Evolutionary conservation across 2,888 invertebrate species (phyloP).

Genomic region (Drosophila buzzatii): DNA sequence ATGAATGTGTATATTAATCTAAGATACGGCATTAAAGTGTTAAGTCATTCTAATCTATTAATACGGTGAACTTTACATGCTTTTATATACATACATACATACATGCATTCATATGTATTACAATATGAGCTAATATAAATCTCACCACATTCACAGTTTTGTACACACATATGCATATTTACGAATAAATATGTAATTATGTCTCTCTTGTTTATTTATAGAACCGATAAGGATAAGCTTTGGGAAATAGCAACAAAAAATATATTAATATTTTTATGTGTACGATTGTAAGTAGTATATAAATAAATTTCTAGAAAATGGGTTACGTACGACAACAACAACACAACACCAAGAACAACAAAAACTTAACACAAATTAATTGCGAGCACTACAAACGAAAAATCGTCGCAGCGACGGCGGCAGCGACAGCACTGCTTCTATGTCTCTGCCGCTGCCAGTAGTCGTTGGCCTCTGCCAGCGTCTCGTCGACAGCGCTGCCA

Average conservation of each 20-base stretch:
- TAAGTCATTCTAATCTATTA: conserved; percentile 49
- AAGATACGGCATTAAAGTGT: conserved; percentile 35
- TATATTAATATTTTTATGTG: conserved; percentile 20
- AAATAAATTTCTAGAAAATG: conserved; percentile 58
- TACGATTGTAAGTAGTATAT: conserved; percentile 30
- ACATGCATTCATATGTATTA: conserved; percentile 7
- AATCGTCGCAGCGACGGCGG: conserved; percentile 16
- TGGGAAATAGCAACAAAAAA: conserved; percentile 47
- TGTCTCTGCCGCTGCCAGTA: conserved; percentile 24
- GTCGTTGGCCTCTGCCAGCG: conserved; percentile 44
- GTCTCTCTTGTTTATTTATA: conserved; percentile 46
- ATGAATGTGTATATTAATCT: conserved; percentile 3
- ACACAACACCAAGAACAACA: conserved; percentile 30
- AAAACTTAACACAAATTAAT: conserved; percentile 67
- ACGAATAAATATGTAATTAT: conserved; percentile 13
- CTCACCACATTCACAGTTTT: conserved; percentile 16
- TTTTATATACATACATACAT: background rate
- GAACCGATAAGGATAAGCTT: conserved; percentile 55
- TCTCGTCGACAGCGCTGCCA: conserved; percentile 29
- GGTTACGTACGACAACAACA: conserved; percentile 47
- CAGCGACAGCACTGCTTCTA: conserved; percentile 10
- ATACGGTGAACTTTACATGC: conserved; percentile 28
- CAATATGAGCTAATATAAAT: conserved; percentile 43
- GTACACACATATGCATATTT: background rate
- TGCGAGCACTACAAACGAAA: conserved; percentile 67